Percentiles rank a stretch among this genome's conserved stretches.
These are phyloP conservation scores for Linnaemya vulpina DNA, from an alignment of 2,888 invertebrate genomes.

Conservation along the genomic window DNA sequence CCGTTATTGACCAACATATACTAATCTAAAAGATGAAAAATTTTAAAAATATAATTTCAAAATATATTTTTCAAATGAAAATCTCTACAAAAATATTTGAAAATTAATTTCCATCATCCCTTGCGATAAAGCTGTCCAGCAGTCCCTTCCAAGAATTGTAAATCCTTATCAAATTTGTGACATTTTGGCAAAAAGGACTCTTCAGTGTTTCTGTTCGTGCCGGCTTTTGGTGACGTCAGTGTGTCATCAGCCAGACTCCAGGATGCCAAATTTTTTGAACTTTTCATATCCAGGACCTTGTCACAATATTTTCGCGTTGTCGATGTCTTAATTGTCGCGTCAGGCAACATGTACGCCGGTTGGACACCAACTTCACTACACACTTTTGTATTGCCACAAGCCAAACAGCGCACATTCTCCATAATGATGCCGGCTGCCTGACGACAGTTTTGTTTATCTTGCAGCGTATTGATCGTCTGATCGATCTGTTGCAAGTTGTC, in stretches of 20 bases:
- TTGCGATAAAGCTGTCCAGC: conserved; percentile 71
- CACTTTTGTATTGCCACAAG: conserved; percentile 77
- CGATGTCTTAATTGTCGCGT: conserved; percentile 45
- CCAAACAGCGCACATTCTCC: conserved; percentile 76
- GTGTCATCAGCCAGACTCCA: conserved; percentile 1
- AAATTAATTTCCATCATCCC: conserved; percentile 35
- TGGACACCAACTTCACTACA: conserved; percentile 76
- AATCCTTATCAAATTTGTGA: conserved; percentile 23
- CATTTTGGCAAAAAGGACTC: conserved; percentile 9
- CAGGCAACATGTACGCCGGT: conserved; percentile 70
- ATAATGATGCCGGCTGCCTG: conserved; percentile 79
- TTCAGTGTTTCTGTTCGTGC: neutral
- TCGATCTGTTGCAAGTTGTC: conserved; percentile 76
- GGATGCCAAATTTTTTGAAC: neutral
- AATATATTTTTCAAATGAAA: conserved; percentile 23
- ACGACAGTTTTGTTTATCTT: conserved; percentile 76
- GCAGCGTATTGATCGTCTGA: conserved; percentile 70
- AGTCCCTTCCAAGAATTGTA: conserved; percentile 61
- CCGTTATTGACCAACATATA: too few species aligned
- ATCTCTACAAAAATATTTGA: neutral
- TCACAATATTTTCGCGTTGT: conserved; percentile 30
- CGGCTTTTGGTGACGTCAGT: neutral
- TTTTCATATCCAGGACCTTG: neutral
- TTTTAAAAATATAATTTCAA: neutral
- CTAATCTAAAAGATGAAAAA: too few species aligned